Conservation (phyloP, 2,113 vertebrate genomes). For the Eulemur rufifrons region DNA sequence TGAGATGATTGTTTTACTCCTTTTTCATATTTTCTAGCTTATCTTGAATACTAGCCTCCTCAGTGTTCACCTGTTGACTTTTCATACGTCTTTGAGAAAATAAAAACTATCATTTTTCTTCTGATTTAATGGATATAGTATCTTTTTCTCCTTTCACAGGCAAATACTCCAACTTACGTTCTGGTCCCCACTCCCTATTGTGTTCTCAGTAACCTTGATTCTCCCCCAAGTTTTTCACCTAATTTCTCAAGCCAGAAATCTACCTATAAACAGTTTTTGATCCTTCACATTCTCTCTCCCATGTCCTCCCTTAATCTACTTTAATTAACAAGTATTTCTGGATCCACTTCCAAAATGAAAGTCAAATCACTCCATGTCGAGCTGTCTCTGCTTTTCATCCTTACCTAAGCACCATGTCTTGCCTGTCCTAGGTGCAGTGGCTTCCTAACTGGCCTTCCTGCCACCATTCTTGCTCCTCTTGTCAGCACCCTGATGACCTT, state of each 20-base stretch:
- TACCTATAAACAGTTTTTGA: not conserved
- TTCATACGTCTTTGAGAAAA: not conserved
- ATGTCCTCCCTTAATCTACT: not conserved
- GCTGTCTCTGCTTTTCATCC: too few species aligned
- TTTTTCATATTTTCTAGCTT: not conserved
- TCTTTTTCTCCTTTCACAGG: not conserved
- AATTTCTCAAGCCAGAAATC: not conserved
- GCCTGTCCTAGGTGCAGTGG: not conserved
- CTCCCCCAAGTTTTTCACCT: not conserved
- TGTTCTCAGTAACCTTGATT: not conserved
- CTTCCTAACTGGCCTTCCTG: not conserved
- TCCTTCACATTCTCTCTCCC: not conserved
- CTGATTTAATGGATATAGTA: rapidly evolving
- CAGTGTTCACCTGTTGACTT: not conserved
- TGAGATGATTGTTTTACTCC: not conserved
- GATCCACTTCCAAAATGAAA: not conserved
- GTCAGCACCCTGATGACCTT: not conserved
- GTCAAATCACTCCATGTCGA: too few species aligned
- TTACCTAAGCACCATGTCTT: too few species aligned
- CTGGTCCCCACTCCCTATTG: not conserved
- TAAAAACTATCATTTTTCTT: not conserved
- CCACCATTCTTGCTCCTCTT: not conserved
- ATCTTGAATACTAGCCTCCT: not conserved
- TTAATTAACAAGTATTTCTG: not conserved
- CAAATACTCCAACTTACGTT: not conserved